A percentile compares a stretch with the other conserved stretches of the same genome.
Evolutionary conservation across 2,113 vertebrate genomes (phyloP).

Genomic region (Stercorarius parasiticus): DNA sequence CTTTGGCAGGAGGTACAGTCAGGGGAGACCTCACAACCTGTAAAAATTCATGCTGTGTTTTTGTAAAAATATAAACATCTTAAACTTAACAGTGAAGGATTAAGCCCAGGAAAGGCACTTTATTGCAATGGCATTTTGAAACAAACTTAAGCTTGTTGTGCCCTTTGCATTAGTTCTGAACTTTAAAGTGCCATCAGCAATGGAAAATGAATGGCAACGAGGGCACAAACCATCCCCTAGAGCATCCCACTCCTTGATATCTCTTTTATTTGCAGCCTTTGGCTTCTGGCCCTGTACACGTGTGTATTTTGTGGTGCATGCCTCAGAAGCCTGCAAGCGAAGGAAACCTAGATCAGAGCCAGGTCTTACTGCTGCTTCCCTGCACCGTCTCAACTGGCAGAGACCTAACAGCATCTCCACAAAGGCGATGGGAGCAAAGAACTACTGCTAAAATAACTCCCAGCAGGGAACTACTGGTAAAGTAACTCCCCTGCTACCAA

Average conservation of each 20-base stretch:
- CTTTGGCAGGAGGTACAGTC: neutral
- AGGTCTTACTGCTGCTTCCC: neutral
- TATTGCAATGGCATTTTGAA: neutral
- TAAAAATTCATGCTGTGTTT: neutral
- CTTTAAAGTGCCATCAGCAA: neutral
- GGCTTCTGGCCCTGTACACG: neutral
- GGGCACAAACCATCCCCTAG: neutral
- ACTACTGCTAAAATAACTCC: neutral
- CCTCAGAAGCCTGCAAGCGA: neutral
- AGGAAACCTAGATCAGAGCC: neutral
- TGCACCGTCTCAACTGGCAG: neutral
- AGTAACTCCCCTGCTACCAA: neutral
- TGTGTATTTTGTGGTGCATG: neutral
- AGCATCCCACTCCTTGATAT: rapidly evolving
- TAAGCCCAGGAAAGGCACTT: neutral
- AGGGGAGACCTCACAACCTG: neutral
- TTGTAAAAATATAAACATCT: neutral
- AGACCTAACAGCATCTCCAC: neutral
- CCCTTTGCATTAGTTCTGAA: neutral
- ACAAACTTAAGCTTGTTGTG: neutral
- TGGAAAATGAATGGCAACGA: neutral
- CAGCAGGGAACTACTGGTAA: neutral
- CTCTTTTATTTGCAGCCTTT: neutral
- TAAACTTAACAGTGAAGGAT: neutral
- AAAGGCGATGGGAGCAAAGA: neutral